These are phyloP conservation scores for Oryzias melastigma DNA, from an alignment of 2,113 vertebrate species.

Conservation along the genomic window DNA sequence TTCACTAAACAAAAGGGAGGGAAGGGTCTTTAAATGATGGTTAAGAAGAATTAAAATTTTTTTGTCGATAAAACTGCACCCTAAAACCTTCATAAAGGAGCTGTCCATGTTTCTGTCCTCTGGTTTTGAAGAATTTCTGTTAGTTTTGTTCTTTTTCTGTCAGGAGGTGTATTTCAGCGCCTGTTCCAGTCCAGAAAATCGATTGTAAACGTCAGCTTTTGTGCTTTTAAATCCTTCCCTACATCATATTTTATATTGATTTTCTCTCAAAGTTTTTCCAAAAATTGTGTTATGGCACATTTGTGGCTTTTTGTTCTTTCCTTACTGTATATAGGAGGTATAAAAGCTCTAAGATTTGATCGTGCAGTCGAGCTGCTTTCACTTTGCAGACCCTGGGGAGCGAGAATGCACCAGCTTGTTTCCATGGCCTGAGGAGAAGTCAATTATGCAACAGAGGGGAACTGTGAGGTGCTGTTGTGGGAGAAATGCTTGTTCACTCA, in stretches of 20 bases:
- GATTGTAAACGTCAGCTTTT: constrained; percentile 41
- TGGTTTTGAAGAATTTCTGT: too few relatives aligned
- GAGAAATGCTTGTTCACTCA: constrained; percentile 35
- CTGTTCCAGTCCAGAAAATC: constrained; percentile 41
- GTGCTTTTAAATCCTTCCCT: constrained; percentile 53
- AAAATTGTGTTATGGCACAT: constrained; percentile 21
- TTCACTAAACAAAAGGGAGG: too few relatives aligned
- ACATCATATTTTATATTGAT: constrained; percentile 66
- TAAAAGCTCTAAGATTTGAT: constrained; percentile 4
- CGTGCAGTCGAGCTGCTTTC: not conserved
- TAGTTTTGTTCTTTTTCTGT: constrained; percentile 15
- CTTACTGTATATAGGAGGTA: constrained; percentile 2
- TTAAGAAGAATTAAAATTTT: too few relatives aligned
- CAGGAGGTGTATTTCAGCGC: constrained; percentile 33
- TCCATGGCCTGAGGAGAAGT: constrained; percentile 46
- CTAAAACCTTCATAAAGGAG: too few relatives aligned
- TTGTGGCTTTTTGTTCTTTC: constrained; percentile 18
- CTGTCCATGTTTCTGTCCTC: too few relatives aligned
- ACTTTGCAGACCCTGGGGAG: constrained; percentile 18
- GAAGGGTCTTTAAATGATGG: too few relatives aligned
- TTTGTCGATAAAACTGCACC: too few relatives aligned
- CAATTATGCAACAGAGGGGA: constrained; percentile 65
- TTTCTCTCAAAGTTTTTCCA: constrained; percentile 33
- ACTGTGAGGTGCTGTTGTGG: constrained; percentile 36
- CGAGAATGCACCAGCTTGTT: constrained; percentile 31